A percentile compares a stretch with the other conserved stretches of the same genome.
These are phyloP conservation scores for Alethe diademata DNA, from an alignment of 2,113 vertebrate species.

Conservation along the genomic window DNA sequence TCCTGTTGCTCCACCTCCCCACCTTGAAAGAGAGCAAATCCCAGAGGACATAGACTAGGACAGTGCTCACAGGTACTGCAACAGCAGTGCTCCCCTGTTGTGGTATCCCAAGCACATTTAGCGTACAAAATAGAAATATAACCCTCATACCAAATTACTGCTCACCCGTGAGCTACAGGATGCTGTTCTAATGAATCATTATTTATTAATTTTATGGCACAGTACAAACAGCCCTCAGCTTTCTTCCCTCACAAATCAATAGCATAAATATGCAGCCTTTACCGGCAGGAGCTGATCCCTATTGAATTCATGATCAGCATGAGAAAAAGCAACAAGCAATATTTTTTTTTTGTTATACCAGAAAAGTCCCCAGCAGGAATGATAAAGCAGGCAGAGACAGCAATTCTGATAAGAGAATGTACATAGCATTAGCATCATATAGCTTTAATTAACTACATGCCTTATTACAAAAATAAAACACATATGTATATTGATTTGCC, in stretches of 20 bases:
- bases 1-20: not conserved
- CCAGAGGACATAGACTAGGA: not conserved
- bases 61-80: not conserved
- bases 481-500: not conserved
- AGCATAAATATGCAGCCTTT: conserved; percentile 29
- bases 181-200: conserved; percentile 30
- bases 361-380: not conserved
- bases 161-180: not conserved
- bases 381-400: not conserved
- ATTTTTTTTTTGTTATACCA: not conserved
- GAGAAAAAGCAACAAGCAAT: not conserved
- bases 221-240: conserved; percentile 12
- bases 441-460: not conserved
- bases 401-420: not conserved
- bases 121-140: not conserved
- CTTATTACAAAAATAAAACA: not conserved
- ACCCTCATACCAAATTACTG: not conserved
- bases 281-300: conserved; percentile 25
- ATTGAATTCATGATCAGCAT: conserved; percentile 3
- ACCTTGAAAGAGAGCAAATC: not conserved
- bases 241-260: conserved; percentile 47
- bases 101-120: not conserved
- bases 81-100: accelerated
- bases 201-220: conserved; percentile 54
- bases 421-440: not conserved